phyloP scores from a whole-genome alignment of 1,140 invertebrate species.

The Stegodyphus dumicola region DNA sequence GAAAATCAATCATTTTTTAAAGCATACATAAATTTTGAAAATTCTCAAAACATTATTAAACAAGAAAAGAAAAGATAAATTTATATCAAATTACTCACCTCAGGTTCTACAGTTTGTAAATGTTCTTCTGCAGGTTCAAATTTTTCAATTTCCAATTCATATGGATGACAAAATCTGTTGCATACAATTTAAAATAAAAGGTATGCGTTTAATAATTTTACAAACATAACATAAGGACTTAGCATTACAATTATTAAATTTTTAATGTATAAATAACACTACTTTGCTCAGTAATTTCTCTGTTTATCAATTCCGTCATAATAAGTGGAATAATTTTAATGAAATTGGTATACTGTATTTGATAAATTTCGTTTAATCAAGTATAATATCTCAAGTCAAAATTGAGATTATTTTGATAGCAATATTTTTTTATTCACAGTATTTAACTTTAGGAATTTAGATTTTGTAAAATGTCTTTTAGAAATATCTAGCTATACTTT shows the following conservation, averaged over 20 bases:
- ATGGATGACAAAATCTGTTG: conserved; percentile 84
- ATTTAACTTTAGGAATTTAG: no score
- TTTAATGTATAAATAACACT: conserved; percentile 55
- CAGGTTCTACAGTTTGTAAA: conserved; percentile 62
- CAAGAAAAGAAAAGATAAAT: not conserved
- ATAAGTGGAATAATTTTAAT: no score
- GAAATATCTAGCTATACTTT: no score
- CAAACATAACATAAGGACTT: not conserved
- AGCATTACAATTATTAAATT: not conserved
- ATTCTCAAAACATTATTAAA: not conserved
- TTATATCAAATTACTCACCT: conserved; percentile 61
- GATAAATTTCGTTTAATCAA: no score
- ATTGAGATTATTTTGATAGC: no score
- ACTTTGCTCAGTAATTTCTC: not conserved
- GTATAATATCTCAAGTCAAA: no score
- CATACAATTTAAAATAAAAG: not conserved
- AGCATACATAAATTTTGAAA: not conserved
- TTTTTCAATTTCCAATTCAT: conserved; percentile 84
- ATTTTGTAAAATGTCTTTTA: no score
- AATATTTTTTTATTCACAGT: no score
- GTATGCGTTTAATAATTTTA: not conserved
- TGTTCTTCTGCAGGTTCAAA: conserved; percentile 65
- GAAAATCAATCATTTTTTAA: not conserved
- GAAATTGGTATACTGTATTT: no score
- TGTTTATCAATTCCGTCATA: no score